phyloP scores from a whole-genome alignment of 2,113 vertebrate species.

The Grallaria varia region DNA sequence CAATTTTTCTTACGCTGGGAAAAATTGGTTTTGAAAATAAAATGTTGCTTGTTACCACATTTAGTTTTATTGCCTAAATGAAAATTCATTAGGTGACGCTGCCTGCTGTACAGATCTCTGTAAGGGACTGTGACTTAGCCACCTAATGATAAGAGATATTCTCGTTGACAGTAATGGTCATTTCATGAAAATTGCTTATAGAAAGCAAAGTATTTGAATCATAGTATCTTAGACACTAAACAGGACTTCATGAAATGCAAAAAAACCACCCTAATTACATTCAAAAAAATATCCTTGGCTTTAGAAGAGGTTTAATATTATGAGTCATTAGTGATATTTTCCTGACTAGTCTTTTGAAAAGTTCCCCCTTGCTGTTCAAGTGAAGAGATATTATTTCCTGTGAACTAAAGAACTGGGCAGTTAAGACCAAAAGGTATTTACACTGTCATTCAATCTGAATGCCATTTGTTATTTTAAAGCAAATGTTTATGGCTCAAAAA shows the following conservation, averaged over 20 bases:
- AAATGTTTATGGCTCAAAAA: background rate
- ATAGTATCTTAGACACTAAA: background rate
- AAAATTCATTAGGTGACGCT: background rate
- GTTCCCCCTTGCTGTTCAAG: background rate
- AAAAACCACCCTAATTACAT: background rate
- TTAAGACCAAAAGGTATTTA: conserved; percentile 13
- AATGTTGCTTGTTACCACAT: background rate
- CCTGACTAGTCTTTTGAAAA: conserved; percentile 5
- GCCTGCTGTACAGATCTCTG: background rate
- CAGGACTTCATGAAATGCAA: background rate
- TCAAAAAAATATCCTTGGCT: conserved; percentile 5
- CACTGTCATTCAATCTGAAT: background rate
- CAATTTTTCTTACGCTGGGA: background rate
- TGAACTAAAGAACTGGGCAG: background rate
- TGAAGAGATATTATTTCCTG: background rate
- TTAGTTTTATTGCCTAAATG: background rate
- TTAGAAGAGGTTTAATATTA: background rate
- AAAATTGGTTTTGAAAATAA: background rate
- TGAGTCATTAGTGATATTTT: conserved; percentile 32
- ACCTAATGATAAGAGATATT: background rate
- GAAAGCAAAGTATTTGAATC: background rate
- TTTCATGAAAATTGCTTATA: background rate
- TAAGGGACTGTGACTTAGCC: background rate
- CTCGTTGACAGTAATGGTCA: background rate
- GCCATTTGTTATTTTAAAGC: background rate